Evolutionary conservation across 2,888 invertebrate species (phyloP), one percentile per base, ranked within the genome.

Genomic region (Vesta saturnalis): DNA sequence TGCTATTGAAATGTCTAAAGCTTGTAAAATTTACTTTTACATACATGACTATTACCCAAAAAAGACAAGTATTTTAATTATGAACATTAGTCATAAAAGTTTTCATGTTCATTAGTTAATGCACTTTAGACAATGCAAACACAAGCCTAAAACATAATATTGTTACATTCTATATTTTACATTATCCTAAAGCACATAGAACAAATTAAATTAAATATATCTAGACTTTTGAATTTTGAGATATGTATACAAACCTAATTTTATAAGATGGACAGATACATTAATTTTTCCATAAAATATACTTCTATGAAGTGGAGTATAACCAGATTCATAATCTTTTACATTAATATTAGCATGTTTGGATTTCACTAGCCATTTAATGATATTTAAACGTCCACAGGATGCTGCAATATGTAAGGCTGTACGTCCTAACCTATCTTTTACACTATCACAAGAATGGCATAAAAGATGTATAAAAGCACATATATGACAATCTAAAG

Each of bases 231-330:
- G n/a, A n/a, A 39, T n/a, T 10, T 39, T n/a, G n/a, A 39, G n/a
- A 39, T 1, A 2, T 4, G n/a, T 39, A 10, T 39, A 65, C 67
- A 69, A 80, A 88, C 91, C 91, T 76, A 88, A 86, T 76, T 91
- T 89, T 74, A 94, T 85, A 1, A 96, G 85, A 43, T 89, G 83
- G 10, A 93, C 89, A 16, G 94, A 91, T 35, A 89, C 87, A 77
- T 91, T 88, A 72, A 96, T 88, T 77, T 94, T 92, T 0, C 95
- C 95, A 83, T 94, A 94, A 81, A 92, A 94, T 18, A 95, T 85
- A 71, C 94, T 91, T 60, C 93, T 85, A 80, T 96, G 96, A 19
- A 96, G 83, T 0, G 95, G 89, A 6, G 94, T 94, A 83, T 93
- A 93, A 0, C 92, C 92, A 0, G 92, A 92, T 81, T 93, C 93